Evolutionary conservation across 2,797 vertebrate genomes (phyloP), one percentile per base, ranked within the genome.

Genomic region (Craterocephalus amniculus): DNA sequence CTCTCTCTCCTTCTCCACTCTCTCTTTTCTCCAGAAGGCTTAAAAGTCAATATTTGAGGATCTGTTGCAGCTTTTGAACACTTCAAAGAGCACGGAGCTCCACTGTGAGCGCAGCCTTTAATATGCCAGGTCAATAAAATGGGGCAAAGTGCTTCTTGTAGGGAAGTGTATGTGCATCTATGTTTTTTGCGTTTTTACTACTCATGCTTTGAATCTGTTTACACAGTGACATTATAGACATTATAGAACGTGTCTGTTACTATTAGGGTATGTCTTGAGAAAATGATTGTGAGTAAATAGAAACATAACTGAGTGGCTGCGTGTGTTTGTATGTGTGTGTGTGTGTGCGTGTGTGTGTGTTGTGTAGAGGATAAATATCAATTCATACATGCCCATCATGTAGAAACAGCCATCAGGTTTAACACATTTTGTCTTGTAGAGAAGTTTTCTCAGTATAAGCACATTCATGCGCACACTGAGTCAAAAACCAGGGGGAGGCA

Each of bases 21-120:
- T 43, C 66, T 54, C 63, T 64, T 73, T 84, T 66, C 77, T 82
- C 70, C 83, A 73, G 56, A 58, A 80, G 86, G 84, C 87, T 89
- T 89, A 86, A 91, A 85, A 91, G 91, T 91, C 90, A 92, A 93
- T 91, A 93, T 91, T 93, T 91, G 87, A 87, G 83, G 86, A 90
- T 90, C 86, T 86, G 83, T 81, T 88, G 86, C 83, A 84, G 90
- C 82, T 80, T 83, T 89, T 56, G 49, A 84, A 76, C 82, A 87
- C 90, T 91, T 92, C 89, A 92, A 91, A 93, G 87, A 82, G 79
- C 79, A 83, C 73, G 61, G 83, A 80, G 84, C 79, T 72, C 58
- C 0, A 51, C 84, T 85, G 83, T 81, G 89, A 87, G 88, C 85
- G 72, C 54, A 70, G 85, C 84, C 81, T 88, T 89, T 88, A 90